Evolutionary conservation across 2,888 invertebrate species (phyloP).

Genomic region (Priocnemis perturbator): DNA sequence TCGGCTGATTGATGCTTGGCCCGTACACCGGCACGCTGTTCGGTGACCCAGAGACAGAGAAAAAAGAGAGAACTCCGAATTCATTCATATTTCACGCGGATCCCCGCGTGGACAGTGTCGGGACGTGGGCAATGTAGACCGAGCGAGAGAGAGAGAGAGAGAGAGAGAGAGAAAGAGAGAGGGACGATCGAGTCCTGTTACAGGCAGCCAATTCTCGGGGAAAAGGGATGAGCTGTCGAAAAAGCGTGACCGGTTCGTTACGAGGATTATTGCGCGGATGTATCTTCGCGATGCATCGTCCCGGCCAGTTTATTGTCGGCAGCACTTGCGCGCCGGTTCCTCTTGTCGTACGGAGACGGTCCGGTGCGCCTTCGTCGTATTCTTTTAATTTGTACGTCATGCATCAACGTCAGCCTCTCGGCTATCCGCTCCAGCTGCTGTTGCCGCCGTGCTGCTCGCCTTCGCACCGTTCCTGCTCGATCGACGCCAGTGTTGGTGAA

Average conservation of each 20-base stretch:
- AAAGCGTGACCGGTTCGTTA: constrained; percentile 29
- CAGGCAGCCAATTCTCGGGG: not conserved
- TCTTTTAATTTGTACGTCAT: constrained; percentile 57
- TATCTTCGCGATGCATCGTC: constrained; percentile 10
- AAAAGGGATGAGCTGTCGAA: constrained; percentile 40
- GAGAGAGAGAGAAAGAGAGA: too few relatives aligned
- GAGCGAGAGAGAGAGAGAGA: not conserved
- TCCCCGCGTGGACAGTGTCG: too few relatives aligned
- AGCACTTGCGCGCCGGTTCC: constrained; percentile 21
- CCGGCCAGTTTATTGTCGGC: constrained; percentile 13
- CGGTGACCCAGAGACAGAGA: not conserved
- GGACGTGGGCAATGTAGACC: too few relatives aligned
- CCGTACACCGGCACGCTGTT: too few relatives aligned
- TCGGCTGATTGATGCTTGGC: too few relatives aligned
- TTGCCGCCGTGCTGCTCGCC: constrained; percentile 21
- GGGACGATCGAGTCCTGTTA: too few relatives aligned
- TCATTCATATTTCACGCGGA: too few relatives aligned
- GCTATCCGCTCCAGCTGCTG: constrained; percentile 46
- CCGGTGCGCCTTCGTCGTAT: constrained; percentile 27
- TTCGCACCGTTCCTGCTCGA: not conserved
- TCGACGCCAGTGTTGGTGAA: not conserved
- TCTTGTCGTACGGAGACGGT: constrained; percentile 13
- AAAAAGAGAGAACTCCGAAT: not conserved
- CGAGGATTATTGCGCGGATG: constrained; percentile 30
- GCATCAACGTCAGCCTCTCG: constrained; percentile 55